A percentile compares a stretch with the other conserved stretches of the same genome.
Evolutionary conservation across 2,888 invertebrate genomes (phyloP).

Genomic region (Athalia rosae): DNA sequence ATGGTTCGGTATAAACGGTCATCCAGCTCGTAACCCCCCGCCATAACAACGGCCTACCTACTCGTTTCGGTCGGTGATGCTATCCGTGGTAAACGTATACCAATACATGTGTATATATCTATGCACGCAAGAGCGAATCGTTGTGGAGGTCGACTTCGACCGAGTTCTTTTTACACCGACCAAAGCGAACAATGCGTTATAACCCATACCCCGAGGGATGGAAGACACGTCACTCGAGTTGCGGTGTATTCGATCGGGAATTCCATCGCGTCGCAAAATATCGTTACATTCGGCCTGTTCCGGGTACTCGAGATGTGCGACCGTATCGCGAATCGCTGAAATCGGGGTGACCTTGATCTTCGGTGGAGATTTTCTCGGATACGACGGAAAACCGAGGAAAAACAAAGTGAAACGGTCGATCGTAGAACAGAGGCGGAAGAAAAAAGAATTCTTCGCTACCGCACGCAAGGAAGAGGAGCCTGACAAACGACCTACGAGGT

Average conservation of each 20-base stretch:
- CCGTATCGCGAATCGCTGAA: no score
- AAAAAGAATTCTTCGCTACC: background rate
- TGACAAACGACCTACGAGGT: constrained; percentile 61
- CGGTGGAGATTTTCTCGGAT: no score
- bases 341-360: no score
- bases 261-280: no score
- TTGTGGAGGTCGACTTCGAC: background rate
- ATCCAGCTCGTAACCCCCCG: background rate
- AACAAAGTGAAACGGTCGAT: constrained; percentile 35
- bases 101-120: background rate
- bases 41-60: background rate
- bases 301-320: no score
- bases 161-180: no score
- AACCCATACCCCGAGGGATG: no score
- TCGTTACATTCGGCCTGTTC: no score
- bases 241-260: no score
- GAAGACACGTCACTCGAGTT: no score
- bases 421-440: constrained; percentile 58
- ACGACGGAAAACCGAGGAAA: no score
- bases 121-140: background rate
- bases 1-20: constrained; percentile 33
- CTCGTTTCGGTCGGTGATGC: background rate
- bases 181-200: no score
- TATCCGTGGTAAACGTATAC: background rate
- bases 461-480: constrained; percentile 62